Evolutionary conservation across 2,113 vertebrate species (phyloP), one percentile per base, ranked within the genome.

Genomic region (Gulo gulo): DNA sequence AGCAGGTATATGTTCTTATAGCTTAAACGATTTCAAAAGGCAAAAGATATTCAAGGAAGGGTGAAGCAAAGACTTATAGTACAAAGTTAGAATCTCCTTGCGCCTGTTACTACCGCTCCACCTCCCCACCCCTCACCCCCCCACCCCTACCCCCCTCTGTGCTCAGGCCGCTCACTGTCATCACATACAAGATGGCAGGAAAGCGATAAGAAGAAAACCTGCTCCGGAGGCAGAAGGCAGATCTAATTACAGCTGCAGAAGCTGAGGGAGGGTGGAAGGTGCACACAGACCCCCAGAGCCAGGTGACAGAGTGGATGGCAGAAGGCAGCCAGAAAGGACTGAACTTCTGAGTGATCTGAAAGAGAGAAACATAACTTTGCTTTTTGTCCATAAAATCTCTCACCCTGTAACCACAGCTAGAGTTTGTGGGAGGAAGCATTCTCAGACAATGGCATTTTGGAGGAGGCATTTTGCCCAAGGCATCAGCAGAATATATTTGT

Each of bases 371-470:
- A 0, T 45, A 87, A 36, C 74, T 92, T 93, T 73, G 23, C 95
- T 84, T 89, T 81, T 83, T 67, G 55, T 71, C 67, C 67, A 24
- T 71, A 86, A 96, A 87, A 89, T 42, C 74, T 36, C 80, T 92
- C 55, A 47, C 52, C 74, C 82, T 76, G 69, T 36, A 95, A 84
- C 69, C 9, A 14, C 7, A 74, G 50, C 69, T 76, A 57, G 89
- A 87, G 50, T 88, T 83, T 92, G 47, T 36, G 78, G 83, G 80
- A 97, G 57, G 88, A 95, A 86, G 80, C 26, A 34, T 91, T 96
- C 87, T 91, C 78, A 96, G 96, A 96, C 55, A 95, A 61, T 88
- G 92, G 90, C 88, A 96, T 95, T 98, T 95, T 90, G 92, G 87
- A 96, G 88, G 88, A 95, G 97, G 92, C 76, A 71, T 90, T 96